Percentiles rank a stretch among this genome's conserved stretches.
These are phyloP conservation scores for Pteria penguin DNA, from an alignment of 2,888 invertebrate genomes.

Conservation along the genomic window DNA sequence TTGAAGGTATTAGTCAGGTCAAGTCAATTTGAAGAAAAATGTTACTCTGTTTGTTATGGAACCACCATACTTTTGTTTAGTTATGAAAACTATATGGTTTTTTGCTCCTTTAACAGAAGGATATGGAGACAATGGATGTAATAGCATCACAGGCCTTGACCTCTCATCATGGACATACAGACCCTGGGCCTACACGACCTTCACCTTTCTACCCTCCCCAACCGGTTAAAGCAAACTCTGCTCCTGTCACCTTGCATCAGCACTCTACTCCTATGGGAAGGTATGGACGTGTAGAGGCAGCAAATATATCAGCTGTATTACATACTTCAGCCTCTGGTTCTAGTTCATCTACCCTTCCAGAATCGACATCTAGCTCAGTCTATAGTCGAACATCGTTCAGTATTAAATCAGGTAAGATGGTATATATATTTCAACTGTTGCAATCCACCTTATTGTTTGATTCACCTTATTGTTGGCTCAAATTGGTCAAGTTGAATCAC, in stretches of 20 bases:
- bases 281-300: background rate
- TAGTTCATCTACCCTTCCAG: background rate
- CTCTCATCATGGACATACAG: background rate
- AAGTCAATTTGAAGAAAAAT: no score
- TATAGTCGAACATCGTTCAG: slow-evolving; percentile 23
- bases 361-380: slow-evolving; percentile 1
- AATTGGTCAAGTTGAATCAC: no score
- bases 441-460: no score
- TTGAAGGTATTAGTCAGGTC: no score
- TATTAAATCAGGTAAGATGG: slow-evolving; percentile 43
- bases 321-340: background rate
- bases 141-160: slow-evolving; percentile 54
- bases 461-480: no score
- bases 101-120: slow-evolving; percentile 22
- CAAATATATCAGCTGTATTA: background rate
- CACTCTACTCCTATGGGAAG: slow-evolving; percentile 3
- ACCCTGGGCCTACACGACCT: background rate
- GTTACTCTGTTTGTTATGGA: no score
- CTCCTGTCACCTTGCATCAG: background rate
- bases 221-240: background rate
- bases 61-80: no score
- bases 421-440: no score
- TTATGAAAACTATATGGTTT: no score
- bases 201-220: background rate
- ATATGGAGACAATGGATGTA: slow-evolving; percentile 49